A percentile compares a stretch with the other conserved stretches of the same genome.
Evolutionary conservation across 2,113 vertebrate genomes (phyloP).

Genomic region (Rhinopomastus cyanomelas): DNA sequence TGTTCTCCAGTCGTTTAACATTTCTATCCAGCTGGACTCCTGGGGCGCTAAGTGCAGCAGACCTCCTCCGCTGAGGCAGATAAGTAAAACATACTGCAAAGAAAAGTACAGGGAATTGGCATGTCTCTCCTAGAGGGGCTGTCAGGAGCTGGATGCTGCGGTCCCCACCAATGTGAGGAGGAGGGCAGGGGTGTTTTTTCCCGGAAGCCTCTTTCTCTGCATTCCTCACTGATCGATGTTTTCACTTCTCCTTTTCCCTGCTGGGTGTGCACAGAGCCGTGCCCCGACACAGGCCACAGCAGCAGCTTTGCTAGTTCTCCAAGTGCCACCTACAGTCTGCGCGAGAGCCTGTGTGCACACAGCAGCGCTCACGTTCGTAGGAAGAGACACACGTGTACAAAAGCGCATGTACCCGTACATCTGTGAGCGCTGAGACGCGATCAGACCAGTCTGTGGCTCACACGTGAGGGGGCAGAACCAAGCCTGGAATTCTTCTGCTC

Average conservation of each 20-base stretch:
- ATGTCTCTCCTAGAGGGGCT: background rate
- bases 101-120: background rate
- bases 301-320: conserved; percentile 36
- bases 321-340: conserved; percentile 64
- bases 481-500: background rate
- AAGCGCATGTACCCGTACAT: background rate
- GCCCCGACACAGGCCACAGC: background rate
- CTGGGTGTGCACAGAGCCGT: background rate
- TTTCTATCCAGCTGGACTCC: conserved; percentile 28
- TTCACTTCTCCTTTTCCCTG: background rate
- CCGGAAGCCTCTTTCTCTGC: background rate
- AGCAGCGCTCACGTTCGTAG: background rate
- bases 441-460: background rate
- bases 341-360: background rate
- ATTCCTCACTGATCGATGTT: background rate
- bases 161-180: rapidly evolving
- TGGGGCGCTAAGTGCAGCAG: background rate
- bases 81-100: conserved; percentile 25
- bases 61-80: conserved; percentile 8
- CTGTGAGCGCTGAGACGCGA: background rate
- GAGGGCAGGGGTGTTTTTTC: background rate
- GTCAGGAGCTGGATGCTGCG: background rate
- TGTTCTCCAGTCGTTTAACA: background rate
- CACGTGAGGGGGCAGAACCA: background rate
- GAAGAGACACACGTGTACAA: background rate